Evolutionary conservation across 2,888 invertebrate species (phyloP).

Genomic region (Molorchus minor): DNA sequence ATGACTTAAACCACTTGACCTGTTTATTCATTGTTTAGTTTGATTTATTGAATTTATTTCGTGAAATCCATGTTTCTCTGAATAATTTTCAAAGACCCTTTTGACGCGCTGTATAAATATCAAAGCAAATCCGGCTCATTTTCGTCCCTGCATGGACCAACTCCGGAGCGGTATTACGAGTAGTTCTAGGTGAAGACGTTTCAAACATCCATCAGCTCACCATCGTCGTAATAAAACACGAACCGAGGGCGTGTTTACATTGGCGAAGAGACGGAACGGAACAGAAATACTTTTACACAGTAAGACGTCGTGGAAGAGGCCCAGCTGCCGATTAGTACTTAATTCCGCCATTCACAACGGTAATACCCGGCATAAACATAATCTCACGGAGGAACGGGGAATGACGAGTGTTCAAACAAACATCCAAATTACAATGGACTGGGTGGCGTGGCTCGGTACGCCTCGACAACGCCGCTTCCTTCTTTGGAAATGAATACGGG

Average conservation of each 20-base stretch:
- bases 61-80: no score
- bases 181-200: constrained; percentile 23
- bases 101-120: no score
- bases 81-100: no score
- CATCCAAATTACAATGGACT: constrained; percentile 49
- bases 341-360: constrained; percentile 53
- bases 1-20: no score
- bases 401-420: constrained; percentile 52
- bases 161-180: neutral
- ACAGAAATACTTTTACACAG: constrained; percentile 19
- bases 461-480: neutral
- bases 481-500: constrained; percentile 8
- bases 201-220: constrained; percentile 19
- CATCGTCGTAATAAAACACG: constrained; percentile 24
- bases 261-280: constrained; percentile 1
- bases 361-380: constrained; percentile 53
- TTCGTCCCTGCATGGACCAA: no score
- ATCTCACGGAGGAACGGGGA: constrained; percentile 52
- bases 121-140: no score
- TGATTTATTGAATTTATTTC: no score
- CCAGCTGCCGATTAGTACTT: constrained; percentile 53
- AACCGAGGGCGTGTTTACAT: constrained; percentile 17
- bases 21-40: no score
- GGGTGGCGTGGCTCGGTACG: constrained; percentile 1
- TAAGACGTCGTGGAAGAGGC: constrained; percentile 20